A percentile compares a stretch with the other conserved stretches of the same genome.
phyloP scores from a whole-genome alignment of 2,888 invertebrate genomes.

The Sphaerophoria taeniata region DNA sequence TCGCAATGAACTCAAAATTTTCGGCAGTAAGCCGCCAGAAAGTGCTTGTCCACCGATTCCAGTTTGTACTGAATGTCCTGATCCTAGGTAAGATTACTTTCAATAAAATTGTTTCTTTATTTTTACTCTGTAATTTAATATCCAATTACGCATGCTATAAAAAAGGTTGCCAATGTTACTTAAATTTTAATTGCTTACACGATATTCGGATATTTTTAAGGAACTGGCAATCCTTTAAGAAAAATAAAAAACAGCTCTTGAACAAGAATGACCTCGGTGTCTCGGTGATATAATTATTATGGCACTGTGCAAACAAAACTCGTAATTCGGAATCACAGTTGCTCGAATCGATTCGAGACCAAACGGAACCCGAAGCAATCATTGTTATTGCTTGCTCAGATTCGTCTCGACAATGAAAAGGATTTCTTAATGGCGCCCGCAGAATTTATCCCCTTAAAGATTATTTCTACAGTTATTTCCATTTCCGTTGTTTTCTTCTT shows the following conservation, averaged over 20 bases:
- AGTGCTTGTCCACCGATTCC: constrained; percentile 85
- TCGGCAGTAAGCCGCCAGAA: constrained; percentile 86
- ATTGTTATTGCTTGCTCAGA: neutral
- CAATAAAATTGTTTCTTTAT: constrained; percentile 49
- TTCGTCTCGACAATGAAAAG: neutral
- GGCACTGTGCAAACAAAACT: constrained; percentile 10
- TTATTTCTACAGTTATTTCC: neutral
- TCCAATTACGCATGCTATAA: neutral
- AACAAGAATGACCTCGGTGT: too few species aligned
- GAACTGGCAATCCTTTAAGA: constrained; percentile 1
- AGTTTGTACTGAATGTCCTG: constrained; percentile 86
- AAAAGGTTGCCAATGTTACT: constrained; percentile 2
- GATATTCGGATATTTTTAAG: neutral
- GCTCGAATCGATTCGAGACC: constrained; percentile 7
- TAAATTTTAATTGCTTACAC: neutral
- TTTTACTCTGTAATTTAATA: constrained; percentile 18
- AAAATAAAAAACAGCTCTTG: too few species aligned
- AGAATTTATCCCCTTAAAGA: constrained; percentile 35
- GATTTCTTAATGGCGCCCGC: constrained; percentile 42
- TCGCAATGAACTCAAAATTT: constrained; percentile 83
- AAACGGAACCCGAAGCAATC: constrained; percentile 22
- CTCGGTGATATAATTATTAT: neutral
- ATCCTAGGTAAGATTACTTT: constrained; percentile 81
- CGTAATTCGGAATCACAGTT: neutral
- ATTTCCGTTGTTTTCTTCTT: neutral